Conservation (phyloP, 1,140 invertebrate genomes). For the Drosophila willistoni region DNA sequence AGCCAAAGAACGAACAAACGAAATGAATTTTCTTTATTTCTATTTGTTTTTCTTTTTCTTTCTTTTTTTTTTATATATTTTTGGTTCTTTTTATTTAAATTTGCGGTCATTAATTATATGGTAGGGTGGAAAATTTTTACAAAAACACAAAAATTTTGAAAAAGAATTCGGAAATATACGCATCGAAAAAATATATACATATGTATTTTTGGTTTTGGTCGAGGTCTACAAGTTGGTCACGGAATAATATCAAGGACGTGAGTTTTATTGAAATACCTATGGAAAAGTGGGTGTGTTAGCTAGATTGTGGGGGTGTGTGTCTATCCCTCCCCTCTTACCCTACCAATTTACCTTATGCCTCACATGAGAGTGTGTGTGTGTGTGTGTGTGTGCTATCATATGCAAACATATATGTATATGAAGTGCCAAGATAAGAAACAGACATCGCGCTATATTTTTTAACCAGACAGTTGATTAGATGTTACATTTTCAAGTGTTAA, state of each 20-base stretch:
- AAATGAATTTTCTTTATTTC: conserved; percentile 27
- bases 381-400: conserved; percentile 37
- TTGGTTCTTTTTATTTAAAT: conserved; percentile 43
- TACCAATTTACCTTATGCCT: no score
- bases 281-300: conserved; percentile 35
- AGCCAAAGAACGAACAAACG: conserved; percentile 48
- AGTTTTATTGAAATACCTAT: conserved; percentile 1
- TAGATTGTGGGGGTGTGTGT: conserved; percentile 34
- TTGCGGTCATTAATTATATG: conserved; percentile 1
- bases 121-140: conserved; percentile 60
- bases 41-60: conserved; percentile 40
- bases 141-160: conserved; percentile 17
- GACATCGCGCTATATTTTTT: conserved; percentile 10
- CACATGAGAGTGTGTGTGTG: no score
- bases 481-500: not conserved
- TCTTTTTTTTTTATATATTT: conserved; percentile 14
- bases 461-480: conserved; percentile 15
- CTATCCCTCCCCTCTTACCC: not conserved
- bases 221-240: conserved; percentile 38
- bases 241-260: conserved; percentile 37
- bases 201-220: conserved; percentile 17
- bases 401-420: conserved; percentile 12
- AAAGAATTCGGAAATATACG: conserved; percentile 14
- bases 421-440: conserved; percentile 6
- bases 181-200: not conserved